Conservation (phyloP, 2,888 invertebrate genomes). For the Lithophane socia region DNA sequence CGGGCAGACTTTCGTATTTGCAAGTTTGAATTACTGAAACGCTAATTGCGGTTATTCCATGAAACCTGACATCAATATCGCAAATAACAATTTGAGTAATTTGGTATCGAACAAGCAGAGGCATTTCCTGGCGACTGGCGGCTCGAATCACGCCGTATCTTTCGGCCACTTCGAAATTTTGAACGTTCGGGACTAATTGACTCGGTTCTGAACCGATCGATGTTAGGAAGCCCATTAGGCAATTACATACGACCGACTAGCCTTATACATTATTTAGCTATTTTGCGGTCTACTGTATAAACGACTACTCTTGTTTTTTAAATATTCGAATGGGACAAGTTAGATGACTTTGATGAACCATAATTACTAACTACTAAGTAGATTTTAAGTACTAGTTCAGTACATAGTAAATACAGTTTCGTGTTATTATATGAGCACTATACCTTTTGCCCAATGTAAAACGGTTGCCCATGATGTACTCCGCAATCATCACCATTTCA, state of each 20-base stretch:
- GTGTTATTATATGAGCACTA: background rate
- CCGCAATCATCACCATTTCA: background rate
- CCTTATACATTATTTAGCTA: slow-evolving; percentile 43
- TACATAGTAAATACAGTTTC: background rate
- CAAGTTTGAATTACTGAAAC: slow-evolving; percentile 71
- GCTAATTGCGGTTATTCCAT: slow-evolving; percentile 73
- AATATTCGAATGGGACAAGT: slow-evolving; percentile 34
- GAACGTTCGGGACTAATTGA: slow-evolving; percentile 63
- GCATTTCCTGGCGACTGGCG: slow-evolving; percentile 51
- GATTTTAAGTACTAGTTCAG: slow-evolving; percentile 14
- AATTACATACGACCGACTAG: slow-evolving; percentile 56
- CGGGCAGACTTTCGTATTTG: slow-evolving; percentile 65
- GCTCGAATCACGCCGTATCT: slow-evolving; percentile 60
- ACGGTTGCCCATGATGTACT: background rate
- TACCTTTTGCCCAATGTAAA: background rate
- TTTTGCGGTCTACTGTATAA: slow-evolving; percentile 25
- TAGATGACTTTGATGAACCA: slow-evolving; percentile 20
- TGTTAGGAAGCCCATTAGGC: slow-evolving; percentile 61
- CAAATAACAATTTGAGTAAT: slow-evolving; percentile 78
- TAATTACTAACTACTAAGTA: slow-evolving; percentile 20
- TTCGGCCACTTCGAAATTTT: slow-evolving; percentile 63
- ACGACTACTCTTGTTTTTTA: slow-evolving; percentile 23
- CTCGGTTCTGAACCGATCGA: slow-evolving; percentile 55
- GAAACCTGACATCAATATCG: slow-evolving; percentile 75
- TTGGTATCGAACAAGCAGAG: slow-evolving; percentile 67